phyloP scores from a whole-genome alignment of 1,140 invertebrate genomes.

The Sinonovacula constricta region DNA sequence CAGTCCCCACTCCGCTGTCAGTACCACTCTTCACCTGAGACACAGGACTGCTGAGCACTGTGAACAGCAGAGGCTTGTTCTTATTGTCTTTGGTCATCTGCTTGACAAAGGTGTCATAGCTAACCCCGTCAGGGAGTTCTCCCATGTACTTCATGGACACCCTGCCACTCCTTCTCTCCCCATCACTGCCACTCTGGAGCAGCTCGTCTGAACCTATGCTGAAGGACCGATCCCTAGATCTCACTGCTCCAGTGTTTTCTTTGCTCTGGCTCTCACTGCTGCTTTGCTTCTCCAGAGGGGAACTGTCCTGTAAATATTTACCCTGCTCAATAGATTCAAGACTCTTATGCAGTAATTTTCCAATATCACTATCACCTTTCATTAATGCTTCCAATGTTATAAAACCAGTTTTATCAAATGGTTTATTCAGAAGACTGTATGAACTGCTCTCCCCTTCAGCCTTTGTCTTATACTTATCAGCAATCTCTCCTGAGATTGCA shows the following conservation, averaged over 20 bases:
- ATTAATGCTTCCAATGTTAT: conserved; percentile 44
- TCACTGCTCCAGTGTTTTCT: not conserved
- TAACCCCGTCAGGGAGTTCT: conserved; percentile 29
- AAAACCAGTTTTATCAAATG: conserved; percentile 40
- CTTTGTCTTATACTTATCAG: not conserved
- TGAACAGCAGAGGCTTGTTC: conserved; percentile 35
- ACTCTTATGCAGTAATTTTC: conserved; percentile 47
- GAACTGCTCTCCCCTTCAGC: not conserved
- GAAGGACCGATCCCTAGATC: conserved; percentile 16
- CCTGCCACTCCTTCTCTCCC: conserved; percentile 12
- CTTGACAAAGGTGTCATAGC: conserved; percentile 27
- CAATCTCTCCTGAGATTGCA: not conserved
- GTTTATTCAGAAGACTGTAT: conserved; percentile 31
- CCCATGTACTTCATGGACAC: conserved; percentile 52
- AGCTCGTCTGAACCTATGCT: conserved; percentile 30
- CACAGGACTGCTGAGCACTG: conserved; percentile 39
- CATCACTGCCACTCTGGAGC: conserved; percentile 27
- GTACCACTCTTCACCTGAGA: conserved; percentile 11
- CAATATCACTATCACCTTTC: conserved; percentile 46
- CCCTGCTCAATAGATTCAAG: conserved; percentile 48
- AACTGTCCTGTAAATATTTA: conserved; percentile 19
- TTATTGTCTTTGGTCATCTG: conserved; percentile 43
- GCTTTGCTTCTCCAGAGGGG: conserved; percentile 23
- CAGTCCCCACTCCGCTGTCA: conserved; percentile 19
- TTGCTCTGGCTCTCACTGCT: conserved; percentile 13